phyloP scores from a whole-genome alignment of 2,888 invertebrate genomes.

The Sminthurinus aureus region DNA sequence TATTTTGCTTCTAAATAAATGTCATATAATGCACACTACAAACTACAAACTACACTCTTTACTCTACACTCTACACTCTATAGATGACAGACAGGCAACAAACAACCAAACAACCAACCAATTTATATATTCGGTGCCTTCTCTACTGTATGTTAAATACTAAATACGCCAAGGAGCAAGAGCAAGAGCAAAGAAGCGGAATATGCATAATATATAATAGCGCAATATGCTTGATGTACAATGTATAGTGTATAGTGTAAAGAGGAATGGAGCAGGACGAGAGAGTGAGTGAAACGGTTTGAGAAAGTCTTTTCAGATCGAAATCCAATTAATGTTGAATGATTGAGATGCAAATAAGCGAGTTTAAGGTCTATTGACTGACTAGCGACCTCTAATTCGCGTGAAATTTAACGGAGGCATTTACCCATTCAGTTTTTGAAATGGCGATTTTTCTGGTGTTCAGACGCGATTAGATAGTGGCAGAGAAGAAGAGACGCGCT shows the following conservation, averaged over 20 bases:
- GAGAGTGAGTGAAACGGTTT: conserved; percentile 4
- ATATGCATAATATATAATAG: conserved; percentile 19
- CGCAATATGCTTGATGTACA: background rate
- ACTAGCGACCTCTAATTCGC: conserved; percentile 61
- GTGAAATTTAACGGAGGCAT: conserved; percentile 61
- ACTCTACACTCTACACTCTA: too few species aligned
- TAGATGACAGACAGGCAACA: too few species aligned
- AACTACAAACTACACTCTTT: too few species aligned
- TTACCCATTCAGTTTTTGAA: conserved; percentile 59
- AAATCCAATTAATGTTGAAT: conserved; percentile 61
- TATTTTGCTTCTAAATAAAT: too few species aligned
- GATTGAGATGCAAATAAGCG: conserved; percentile 61
- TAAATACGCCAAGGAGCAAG: conserved; percentile 7
- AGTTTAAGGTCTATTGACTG: conserved; percentile 60
- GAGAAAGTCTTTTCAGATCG: conserved; percentile 47
- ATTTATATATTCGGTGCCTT: too few species aligned
- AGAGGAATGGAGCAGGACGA: background rate
- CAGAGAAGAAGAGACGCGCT: conserved; percentile 57
- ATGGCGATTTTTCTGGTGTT: conserved; percentile 60
- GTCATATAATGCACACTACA: too few species aligned
- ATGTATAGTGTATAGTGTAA: background rate
- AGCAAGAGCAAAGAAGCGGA: conserved; percentile 25
- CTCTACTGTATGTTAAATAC: too few species aligned
- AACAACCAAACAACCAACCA: too few species aligned
- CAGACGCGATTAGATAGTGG: conserved; percentile 58